phyloP scores from a whole-genome alignment of 2,797 vertebrate genomes.

The Moxostoma hubbsi region DNA sequence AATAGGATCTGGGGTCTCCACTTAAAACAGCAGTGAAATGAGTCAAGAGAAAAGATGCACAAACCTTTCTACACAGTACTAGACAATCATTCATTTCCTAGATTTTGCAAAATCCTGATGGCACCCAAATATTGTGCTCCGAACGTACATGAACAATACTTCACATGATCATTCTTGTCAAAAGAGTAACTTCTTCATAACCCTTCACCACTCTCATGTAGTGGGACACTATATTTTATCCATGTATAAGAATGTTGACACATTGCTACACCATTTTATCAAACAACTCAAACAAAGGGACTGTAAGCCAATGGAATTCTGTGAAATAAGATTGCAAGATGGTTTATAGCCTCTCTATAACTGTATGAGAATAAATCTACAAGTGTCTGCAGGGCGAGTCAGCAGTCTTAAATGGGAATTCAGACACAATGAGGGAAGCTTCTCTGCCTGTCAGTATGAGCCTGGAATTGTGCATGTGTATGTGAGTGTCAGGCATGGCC shows the following conservation, averaged over 20 bases:
- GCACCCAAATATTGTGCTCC: not conserved
- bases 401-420: conserved; percentile 49
- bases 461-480: conserved; percentile 30
- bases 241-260: conserved; percentile 25
- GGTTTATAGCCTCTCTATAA: conserved; percentile 48
- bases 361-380: conserved; percentile 49
- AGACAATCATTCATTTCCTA: no score
- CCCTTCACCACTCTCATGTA: conserved; percentile 31
- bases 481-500: conserved; percentile 43
- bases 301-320: conserved; percentile 37
- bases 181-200: conserved; percentile 29
- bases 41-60: no score
- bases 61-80: no score
- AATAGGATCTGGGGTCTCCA: no score
- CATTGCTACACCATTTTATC: conserved; percentile 28
- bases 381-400: conserved; percentile 58
- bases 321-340: conserved; percentile 50
- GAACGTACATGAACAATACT: conserved; percentile 1
- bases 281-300: conserved; percentile 52
- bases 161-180: conserved; percentile 17
- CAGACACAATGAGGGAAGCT: conserved; percentile 38
- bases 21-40: no score
- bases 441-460: conserved; percentile 13
- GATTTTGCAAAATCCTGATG: not conserved
- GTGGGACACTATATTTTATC: conserved; percentile 18